Evolutionary conservation across 2,888 invertebrate species (phyloP).

Genomic region (Belgica antarctica): DNA sequence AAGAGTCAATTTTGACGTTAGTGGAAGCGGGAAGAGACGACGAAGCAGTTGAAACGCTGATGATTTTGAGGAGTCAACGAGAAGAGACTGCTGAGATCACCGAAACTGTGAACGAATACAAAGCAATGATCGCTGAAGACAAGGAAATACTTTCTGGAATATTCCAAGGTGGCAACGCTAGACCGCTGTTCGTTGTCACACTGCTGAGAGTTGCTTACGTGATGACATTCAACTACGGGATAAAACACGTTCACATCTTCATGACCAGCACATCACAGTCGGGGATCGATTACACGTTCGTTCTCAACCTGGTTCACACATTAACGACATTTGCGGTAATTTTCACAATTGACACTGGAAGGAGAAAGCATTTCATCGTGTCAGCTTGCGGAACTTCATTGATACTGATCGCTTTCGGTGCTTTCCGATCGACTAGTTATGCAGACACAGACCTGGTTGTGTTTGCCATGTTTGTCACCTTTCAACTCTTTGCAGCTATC

Average conservation of each 20-base stretch:
- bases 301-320: background rate
- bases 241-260: background rate
- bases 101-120: background rate
- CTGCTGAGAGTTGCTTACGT: background rate
- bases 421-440: background rate
- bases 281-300: background rate
- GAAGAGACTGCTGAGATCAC: background rate
- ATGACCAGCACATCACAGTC: background rate
- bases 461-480: background rate
- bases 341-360: constrained; percentile 18
- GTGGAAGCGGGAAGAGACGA: background rate
- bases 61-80: background rate
- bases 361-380: background rate
- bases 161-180: background rate
- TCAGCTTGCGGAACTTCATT: background rate
- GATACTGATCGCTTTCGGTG: background rate
- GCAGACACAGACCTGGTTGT: background rate
- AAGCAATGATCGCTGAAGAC: background rate
- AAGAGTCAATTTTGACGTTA: background rate
- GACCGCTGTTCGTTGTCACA: background rate
- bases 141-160: background rate
- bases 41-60: background rate
- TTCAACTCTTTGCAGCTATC: background rate
- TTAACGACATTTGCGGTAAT: background rate
- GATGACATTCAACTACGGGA: background rate